A percentile compares a stretch with the other conserved stretches of the same genome.
Conservation (phyloP, 2,888 invertebrate genomes). For the Melolontha melolontha region DNA sequence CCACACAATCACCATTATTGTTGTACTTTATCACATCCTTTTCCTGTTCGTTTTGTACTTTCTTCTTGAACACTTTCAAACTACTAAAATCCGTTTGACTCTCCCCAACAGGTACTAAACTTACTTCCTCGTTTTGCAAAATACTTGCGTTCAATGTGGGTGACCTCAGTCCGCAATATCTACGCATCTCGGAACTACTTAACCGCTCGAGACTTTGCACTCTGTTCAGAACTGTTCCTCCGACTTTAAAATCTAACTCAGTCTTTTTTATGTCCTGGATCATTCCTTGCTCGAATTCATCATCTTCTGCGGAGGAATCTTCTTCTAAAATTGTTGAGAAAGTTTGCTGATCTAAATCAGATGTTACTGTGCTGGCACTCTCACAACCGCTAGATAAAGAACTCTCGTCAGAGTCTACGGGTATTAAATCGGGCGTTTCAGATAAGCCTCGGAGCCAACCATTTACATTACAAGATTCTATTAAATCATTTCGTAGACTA, state of each 20-base stretch:
- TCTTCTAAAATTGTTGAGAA: conserved; percentile 48
- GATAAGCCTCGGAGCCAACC: conserved; percentile 59
- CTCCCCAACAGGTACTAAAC: conserved; percentile 64
- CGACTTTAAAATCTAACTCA: conserved; percentile 65
- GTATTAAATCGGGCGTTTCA: conserved; percentile 66
- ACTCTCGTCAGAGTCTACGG: conserved; percentile 77
- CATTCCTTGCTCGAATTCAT: conserved; percentile 44
- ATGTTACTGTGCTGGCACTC: conserved; percentile 79
- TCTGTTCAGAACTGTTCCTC: conserved; percentile 57
- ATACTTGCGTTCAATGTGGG: conserved; percentile 52
- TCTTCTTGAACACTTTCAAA: conserved; percentile 64
- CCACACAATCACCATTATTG: conserved; percentile 65
- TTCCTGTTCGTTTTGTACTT: conserved; percentile 51
- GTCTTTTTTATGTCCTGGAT: conserved; percentile 55
- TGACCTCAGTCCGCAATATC: conserved; percentile 56
- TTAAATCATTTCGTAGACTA: conserved; percentile 58
- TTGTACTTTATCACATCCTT: conserved; percentile 61
- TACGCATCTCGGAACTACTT: conserved; percentile 56
- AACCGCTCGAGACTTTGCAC: conserved; percentile 59
- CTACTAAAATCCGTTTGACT: conserved; percentile 63
- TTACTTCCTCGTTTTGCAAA: conserved; percentile 62
- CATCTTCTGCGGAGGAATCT: conserved; percentile 50
- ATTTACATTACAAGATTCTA: conserved; percentile 58
- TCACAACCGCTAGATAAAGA: conserved; percentile 86
- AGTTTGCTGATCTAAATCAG: conserved; percentile 66